Conservation (phyloP, 2,888 invertebrate species). For the Aleiodes alternator region DNA sequence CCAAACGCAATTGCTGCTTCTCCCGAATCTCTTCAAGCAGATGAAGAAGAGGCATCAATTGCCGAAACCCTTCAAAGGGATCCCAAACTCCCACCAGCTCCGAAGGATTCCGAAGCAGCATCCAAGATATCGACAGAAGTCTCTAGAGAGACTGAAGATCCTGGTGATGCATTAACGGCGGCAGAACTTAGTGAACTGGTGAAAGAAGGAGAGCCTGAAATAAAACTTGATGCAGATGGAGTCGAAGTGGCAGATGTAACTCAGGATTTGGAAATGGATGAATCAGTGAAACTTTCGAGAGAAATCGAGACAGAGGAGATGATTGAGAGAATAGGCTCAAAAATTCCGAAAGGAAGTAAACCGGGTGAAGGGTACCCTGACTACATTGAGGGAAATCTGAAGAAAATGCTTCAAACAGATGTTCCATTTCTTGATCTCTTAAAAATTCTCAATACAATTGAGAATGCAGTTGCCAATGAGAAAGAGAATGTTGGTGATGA, state of each 20-base stretch:
- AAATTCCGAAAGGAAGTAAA: neutral
- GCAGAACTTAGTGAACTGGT: too few species aligned
- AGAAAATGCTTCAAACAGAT: slow-evolving; percentile 56
- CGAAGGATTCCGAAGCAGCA: too few species aligned
- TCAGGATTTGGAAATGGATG: neutral
- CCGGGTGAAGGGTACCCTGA: neutral
- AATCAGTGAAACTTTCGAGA: neutral
- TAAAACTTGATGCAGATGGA: neutral
- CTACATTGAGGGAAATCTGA: slow-evolving; percentile 18
- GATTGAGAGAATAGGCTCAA: too few species aligned
- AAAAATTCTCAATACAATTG: slow-evolving; percentile 62
- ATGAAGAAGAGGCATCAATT: neutral
- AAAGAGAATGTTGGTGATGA: slow-evolving; percentile 58
- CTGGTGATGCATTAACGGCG: too few species aligned
- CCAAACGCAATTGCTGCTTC: too few species aligned
- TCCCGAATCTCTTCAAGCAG: too few species aligned
- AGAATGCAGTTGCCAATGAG: slow-evolving; percentile 59
- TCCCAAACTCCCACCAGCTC: too few species aligned
- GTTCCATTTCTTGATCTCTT: slow-evolving; percentile 65
- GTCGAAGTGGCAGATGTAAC: neutral
- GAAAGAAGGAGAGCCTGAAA: neutral
- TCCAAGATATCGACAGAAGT: too few species aligned
- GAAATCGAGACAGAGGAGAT: too few species aligned
- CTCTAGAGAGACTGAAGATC: too few species aligned
- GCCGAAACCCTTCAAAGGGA: neutral